Conservation (phyloP, 2,113 vertebrate genomes). For the Agapornis roseicollis region DNA sequence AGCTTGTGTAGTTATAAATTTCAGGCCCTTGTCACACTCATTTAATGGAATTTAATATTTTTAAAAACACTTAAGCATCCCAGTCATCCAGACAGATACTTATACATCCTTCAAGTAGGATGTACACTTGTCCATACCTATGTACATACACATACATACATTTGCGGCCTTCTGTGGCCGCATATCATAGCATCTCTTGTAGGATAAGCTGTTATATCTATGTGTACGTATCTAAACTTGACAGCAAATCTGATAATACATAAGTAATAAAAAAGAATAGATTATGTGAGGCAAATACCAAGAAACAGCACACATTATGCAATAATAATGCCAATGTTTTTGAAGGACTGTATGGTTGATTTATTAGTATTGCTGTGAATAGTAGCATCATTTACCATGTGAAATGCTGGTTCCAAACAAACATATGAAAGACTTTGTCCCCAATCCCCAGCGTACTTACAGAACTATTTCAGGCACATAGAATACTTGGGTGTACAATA, state of each 20-base stretch:
- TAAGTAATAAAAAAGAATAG: not conserved
- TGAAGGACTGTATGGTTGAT: not conserved
- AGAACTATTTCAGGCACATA: not conserved
- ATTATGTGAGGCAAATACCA: constrained; percentile 16
- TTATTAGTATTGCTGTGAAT: constrained; percentile 25
- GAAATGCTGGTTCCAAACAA: constrained; percentile 10
- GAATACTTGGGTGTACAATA: not conserved
- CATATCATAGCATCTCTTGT: not conserved
- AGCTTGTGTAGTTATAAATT: not conserved
- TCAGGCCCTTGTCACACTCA: not conserved
- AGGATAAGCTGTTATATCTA: not conserved
- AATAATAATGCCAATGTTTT: not conserved
- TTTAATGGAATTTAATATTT: not conserved
- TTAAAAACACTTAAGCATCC: not conserved
- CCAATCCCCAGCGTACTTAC: not conserved
- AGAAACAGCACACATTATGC: constrained; percentile 15
- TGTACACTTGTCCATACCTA: not conserved
- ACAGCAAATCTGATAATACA: not conserved
- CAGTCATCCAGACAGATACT: not conserved
- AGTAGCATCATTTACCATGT: constrained; percentile 11
- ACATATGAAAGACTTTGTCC: not conserved
- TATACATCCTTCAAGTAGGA: not conserved
- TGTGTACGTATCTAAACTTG: not conserved
- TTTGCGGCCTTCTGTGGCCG: not conserved
- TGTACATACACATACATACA: not conserved